Conservation (phyloP, 2,113 vertebrate genomes). For the Apteryx mantelli region DNA sequence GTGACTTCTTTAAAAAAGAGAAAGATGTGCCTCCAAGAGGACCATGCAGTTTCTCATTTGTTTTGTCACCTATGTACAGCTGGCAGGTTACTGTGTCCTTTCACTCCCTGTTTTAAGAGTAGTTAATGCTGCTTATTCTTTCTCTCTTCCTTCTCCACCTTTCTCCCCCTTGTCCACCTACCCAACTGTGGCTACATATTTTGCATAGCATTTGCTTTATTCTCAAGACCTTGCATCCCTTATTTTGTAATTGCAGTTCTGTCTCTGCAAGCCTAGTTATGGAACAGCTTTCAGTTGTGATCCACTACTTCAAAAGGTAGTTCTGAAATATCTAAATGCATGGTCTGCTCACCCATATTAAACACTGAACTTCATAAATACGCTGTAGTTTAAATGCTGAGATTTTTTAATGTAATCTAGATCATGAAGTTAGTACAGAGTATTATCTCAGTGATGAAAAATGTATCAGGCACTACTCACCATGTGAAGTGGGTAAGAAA, state of each 20-base stretch:
- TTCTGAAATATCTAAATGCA: neutral
- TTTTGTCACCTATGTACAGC: neutral
- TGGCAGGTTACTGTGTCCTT: neutral
- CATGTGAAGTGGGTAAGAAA: neutral
- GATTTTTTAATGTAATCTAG: neutral
- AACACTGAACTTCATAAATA: neutral
- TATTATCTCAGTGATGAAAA: neutral
- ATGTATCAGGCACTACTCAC: neutral
- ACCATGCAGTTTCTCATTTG: conserved; percentile 22
- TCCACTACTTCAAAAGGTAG: neutral
- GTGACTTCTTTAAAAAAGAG: conserved; percentile 22
- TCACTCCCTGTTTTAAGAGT: neutral
- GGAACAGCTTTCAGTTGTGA: conserved; percentile 14
- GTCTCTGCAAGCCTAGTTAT: neutral
- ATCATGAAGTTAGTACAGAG: neutral
- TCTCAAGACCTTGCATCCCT: neutral
- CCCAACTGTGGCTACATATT: neutral
- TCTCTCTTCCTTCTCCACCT: neutral
- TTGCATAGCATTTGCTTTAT: neutral
- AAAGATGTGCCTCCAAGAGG: neutral
- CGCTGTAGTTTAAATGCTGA: neutral
- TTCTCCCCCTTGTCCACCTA: neutral
- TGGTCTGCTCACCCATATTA: neutral
- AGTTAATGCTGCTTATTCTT: neutral
- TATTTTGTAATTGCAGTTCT: neutral